Percentiles rank a stretch among this genome's conserved stretches.
phyloP scores from a whole-genome alignment of 2,797 vertebrate genomes.

The Synaphobranchus kaupii region DNA sequence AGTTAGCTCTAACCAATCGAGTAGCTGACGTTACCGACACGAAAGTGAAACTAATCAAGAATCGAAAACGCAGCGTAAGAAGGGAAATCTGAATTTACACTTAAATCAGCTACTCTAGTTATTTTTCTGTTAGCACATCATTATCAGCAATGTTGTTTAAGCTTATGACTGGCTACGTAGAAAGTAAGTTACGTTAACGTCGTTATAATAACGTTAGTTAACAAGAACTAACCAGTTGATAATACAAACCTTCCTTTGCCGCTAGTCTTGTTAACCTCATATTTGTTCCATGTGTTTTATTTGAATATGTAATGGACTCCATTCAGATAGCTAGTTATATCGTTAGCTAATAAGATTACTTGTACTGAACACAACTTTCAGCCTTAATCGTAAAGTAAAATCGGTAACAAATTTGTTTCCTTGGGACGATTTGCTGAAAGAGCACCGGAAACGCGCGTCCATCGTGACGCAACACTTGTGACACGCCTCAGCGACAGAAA shows the following conservation, averaged over 20 bases:
- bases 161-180: neutral
- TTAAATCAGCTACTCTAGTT: neutral
- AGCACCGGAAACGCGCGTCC: neutral
- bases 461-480: no score
- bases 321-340: conserved; percentile 42
- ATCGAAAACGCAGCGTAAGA: neutral
- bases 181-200: neutral
- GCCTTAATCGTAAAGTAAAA: neutral
- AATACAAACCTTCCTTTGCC: conserved; percentile 48
- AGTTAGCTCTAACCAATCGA: neutral
- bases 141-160: neutral
- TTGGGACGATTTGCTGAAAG: conserved; percentile 31
- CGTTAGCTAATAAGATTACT: neutral
- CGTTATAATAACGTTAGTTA: no score
- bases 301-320: conserved; percentile 48
- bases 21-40: neutral
- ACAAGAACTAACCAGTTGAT: neutral
- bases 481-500: no score
- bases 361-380: conserved; percentile 29
- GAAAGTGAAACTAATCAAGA: neutral
- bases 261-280: conserved; percentile 53
- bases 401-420: conserved; percentile 28
- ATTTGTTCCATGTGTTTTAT: fast-evolving
- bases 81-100: neutral
- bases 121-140: neutral